Percentiles rank a stretch among this genome's conserved stretches.
Conservation (phyloP, 2,113 vertebrate species). For the Zapornia atra region DNA sequence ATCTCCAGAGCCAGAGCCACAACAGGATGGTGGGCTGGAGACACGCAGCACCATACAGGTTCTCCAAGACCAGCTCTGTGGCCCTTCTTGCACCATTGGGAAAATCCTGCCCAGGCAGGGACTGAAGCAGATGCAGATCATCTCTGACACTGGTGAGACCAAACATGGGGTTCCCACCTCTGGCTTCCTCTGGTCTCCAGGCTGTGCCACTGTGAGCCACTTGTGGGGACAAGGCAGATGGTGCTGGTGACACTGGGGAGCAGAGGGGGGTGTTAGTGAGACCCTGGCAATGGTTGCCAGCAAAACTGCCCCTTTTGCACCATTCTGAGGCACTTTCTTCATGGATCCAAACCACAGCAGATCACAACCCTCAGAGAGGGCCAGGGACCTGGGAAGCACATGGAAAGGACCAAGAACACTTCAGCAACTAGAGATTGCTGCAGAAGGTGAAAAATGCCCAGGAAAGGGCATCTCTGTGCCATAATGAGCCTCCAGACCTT, state of each 20-base stretch:
- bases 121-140: neutral
- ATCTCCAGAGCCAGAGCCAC: neutral
- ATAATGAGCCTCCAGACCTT: neutral
- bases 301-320: neutral
- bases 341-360: neutral
- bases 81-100: neutral
- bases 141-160: neutral
- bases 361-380: neutral
- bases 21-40: neutral
- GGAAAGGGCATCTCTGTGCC: rapidly evolving
- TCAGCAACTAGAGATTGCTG: neutral
- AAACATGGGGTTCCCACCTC: neutral
- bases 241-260: neutral
- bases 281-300: neutral
- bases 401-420: neutral
- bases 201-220: neutral
- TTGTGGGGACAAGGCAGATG: neutral
- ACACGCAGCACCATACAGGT: neutral
- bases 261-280: neutral
- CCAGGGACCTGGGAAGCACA: neutral
- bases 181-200: neutral
- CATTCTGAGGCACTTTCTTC: neutral
- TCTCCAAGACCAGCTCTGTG: neutral
- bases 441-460: neutral
- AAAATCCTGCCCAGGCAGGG: neutral